phyloP scores from a whole-genome alignment of 2,113 vertebrate species.

The Erythrolamprus reginae region DNA sequence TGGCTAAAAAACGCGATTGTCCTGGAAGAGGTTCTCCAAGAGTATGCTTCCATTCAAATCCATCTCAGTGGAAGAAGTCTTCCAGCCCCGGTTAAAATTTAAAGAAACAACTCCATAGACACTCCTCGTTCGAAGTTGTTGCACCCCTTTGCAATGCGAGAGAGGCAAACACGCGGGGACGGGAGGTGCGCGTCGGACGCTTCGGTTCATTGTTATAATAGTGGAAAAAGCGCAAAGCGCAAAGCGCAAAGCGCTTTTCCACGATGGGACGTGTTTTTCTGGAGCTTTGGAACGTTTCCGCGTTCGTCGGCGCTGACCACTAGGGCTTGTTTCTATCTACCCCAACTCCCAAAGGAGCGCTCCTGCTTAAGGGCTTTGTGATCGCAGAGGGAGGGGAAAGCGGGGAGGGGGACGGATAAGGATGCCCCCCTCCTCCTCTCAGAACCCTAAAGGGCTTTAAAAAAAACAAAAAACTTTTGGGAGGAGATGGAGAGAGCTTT shows the following conservation, averaged over 20 bases:
- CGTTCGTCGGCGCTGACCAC: background rate
- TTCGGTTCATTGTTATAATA: background rate
- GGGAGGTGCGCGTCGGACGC: background rate
- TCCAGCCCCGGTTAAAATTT: no score
- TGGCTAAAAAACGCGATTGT: background rate
- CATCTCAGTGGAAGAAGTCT: background rate
- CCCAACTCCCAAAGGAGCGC: background rate
- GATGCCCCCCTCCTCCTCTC: background rate
- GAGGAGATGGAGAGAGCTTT: conserved; percentile 1
- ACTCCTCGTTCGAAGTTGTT: background rate
- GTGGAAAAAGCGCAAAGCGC: no score
- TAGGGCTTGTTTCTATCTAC: background rate
- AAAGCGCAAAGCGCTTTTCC: background rate
- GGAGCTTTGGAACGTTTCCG: background rate
- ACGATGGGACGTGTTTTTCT: background rate
- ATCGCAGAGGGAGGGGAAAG: background rate
- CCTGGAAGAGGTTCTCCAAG: background rate
- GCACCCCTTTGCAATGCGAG: background rate
- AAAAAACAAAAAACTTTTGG: no score
- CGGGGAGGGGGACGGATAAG: background rate
- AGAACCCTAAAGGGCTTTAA: background rate
- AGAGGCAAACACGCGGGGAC: background rate
- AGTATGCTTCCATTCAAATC: background rate
- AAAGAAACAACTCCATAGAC: background rate
- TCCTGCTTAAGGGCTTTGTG: background rate